Evolutionary conservation across 1,140 invertebrate genomes (phyloP).

Genomic region (Macrostomum lignano): DNA sequence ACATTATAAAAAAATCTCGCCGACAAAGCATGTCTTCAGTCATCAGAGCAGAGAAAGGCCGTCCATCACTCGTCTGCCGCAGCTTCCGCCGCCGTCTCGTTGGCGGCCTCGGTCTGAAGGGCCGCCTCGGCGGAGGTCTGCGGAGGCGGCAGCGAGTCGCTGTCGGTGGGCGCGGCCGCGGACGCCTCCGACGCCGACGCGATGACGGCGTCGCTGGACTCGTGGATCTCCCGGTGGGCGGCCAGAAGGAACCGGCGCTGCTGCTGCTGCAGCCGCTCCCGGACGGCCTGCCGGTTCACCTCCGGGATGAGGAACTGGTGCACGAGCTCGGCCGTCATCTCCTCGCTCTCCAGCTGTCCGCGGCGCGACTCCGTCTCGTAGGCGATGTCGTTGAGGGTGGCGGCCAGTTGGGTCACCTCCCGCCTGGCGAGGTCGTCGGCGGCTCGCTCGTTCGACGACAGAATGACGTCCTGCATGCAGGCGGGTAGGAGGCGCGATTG

Average conservation of each 20-base stretch:
- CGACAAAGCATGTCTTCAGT: too few species aligned
- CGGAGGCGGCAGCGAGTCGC: too few species aligned
- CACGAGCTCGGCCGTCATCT: slow-evolving; percentile 35
- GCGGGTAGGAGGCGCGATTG: too few species aligned
- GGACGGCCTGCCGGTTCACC: slow-evolving; percentile 21
- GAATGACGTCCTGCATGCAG: slow-evolving; percentile 37
- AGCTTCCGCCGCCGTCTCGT: too few species aligned
- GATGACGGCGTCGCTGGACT: slow-evolving; percentile 7
- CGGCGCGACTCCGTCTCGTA: slow-evolving; percentile 12
- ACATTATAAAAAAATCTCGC: too few species aligned
- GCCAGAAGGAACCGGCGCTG: slow-evolving; percentile 18
- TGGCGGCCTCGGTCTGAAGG: too few species aligned
- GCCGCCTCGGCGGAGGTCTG: too few species aligned
- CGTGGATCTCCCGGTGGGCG: slow-evolving; percentile 21
- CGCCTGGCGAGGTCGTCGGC: slow-evolving; percentile 32
- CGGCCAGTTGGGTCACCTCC: slow-evolving; percentile 31
- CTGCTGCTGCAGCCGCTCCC: slow-evolving; percentile 10
- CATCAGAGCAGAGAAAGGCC: too few species aligned
- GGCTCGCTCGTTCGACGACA: slow-evolving; percentile 33
- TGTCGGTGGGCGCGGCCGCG: background rate
- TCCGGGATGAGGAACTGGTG: slow-evolving; percentile 37
- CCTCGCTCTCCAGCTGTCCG: slow-evolving; percentile 30
- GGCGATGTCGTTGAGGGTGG: slow-evolving; percentile 34
- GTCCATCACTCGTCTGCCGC: too few species aligned
- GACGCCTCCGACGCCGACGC: background rate